Percentiles rank a stretch among this genome's conserved stretches.
phyloP scores from a whole-genome alignment of 2,113 vertebrate genomes.

The Coryphaenoides rupestris region DNA sequence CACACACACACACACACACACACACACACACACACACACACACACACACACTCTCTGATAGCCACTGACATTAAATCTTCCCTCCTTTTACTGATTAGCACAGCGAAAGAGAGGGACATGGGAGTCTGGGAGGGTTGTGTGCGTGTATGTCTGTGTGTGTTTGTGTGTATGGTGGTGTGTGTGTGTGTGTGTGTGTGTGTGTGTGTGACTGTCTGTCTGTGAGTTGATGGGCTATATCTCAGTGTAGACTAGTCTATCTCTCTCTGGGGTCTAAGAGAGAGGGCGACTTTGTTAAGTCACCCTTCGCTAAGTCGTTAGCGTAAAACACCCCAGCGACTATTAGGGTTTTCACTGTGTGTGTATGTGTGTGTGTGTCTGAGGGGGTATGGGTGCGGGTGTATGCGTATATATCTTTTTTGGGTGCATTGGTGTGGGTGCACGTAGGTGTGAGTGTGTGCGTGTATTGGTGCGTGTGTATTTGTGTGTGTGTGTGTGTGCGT shows the following conservation, averaged over 20 bases:
- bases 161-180: conserved; percentile 14
- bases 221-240: conserved; percentile 10
- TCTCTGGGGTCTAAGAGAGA: not conserved
- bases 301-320: not conserved
- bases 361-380: conserved; percentile 7
- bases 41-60: conserved; percentile 17
- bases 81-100: not conserved
- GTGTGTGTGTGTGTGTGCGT: conserved; percentile 2
- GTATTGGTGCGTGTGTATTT: conserved; percentile 8
- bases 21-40: not conserved
- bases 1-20: conserved; percentile 7
- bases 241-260: not conserved
- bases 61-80: conserved; percentile 35
- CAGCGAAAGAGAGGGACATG: not conserved
- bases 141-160: conserved; percentile 12
- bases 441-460: conserved; percentile 14
- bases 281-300: too few species aligned
- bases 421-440: conserved; percentile 8
- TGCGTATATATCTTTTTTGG: not conserved
- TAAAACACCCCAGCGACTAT: not conserved
- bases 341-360: not conserved
- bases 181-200: conserved; percentile 12
- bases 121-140: not conserved
- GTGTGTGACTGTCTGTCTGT: conserved; percentile 4
- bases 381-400: not conserved